phyloP scores from a whole-genome alignment of 2,797 vertebrate species.

The Sphaeramia orbicularis region DNA sequence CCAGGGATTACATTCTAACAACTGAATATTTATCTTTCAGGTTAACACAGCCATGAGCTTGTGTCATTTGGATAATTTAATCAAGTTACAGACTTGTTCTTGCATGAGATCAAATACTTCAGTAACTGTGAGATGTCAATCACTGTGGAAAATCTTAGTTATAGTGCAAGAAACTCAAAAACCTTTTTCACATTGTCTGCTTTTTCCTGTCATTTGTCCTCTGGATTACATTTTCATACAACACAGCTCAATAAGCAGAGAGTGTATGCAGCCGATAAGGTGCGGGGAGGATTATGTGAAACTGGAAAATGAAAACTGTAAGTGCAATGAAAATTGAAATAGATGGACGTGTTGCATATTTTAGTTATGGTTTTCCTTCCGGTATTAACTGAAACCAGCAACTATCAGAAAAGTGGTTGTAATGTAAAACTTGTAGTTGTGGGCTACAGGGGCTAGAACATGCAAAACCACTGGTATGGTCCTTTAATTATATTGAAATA shows the following conservation, averaged over 20 bases:
- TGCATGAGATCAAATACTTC: slow-evolving; percentile 9
- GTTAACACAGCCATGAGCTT: neutral
- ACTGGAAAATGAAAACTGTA: neutral
- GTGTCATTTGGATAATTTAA: slow-evolving; percentile 3
- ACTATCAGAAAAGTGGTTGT: slow-evolving; percentile 16
- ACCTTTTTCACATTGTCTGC: neutral
- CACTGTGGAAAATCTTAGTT: neutral
- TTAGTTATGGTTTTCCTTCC: slow-evolving; percentile 9
- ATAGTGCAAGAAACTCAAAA: neutral
- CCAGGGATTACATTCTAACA: slow-evolving; percentile 15
- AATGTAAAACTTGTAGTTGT: slow-evolving; percentile 29
- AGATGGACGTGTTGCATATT: slow-evolving; percentile 19
- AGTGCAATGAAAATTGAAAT: neutral
- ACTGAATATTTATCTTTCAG: neutral
- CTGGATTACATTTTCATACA: neutral
- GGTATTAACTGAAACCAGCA: neutral
- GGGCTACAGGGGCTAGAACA: slow-evolving; percentile 15
- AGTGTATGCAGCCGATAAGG: too few species aligned
- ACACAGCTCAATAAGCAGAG: too few species aligned
- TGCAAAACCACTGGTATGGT: slow-evolving; percentile 65
- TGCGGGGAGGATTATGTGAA: too few species aligned
- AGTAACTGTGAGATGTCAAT: neutral
- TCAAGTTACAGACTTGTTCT: neutral
- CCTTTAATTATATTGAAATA: slow-evolving; percentile 67
- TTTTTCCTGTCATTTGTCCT: neutral